Evolutionary conservation across 2,797 vertebrate species (phyloP).

Genomic region (Hipposideros larvatus): DNA sequence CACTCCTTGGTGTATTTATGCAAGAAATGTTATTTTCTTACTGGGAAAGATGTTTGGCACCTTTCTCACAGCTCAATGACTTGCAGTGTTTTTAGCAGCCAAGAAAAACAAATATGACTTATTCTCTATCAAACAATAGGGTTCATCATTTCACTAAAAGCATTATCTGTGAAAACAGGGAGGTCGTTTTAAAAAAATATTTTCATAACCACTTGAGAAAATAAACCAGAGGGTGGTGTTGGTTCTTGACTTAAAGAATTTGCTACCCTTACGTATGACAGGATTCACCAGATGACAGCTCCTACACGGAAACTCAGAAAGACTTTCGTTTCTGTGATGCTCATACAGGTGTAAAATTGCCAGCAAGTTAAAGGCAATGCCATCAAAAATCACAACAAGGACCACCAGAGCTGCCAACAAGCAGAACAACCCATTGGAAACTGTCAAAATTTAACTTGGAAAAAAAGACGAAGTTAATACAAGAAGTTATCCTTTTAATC

Average conservation of each 20-base stretch:
- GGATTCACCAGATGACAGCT: slow-evolving; percentile 40
- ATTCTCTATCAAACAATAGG: background rate
- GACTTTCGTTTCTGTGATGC: background rate
- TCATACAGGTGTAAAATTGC: background rate
- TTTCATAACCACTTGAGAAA: slow-evolving; percentile 49
- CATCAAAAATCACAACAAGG: background rate
- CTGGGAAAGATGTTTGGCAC: background rate
- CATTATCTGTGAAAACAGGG: slow-evolving; percentile 38
- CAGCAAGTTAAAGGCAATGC: background rate
- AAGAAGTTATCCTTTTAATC: slow-evolving; percentile 46
- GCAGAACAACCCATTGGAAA: background rate
- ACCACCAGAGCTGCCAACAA: background rate
- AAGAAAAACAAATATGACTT: background rate
- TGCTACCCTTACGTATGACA: background rate
- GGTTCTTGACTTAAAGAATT: background rate
- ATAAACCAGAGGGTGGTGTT: background rate
- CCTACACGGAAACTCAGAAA: background rate
- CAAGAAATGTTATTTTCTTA: slow-evolving; percentile 1
- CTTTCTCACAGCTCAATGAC: background rate
- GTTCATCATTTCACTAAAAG: slow-evolving; percentile 46
- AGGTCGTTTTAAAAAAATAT: background rate
- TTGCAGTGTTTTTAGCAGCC: background rate
- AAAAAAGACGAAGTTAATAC: slow-evolving; percentile 36
- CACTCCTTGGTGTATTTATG: background rate
- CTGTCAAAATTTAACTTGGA: slow-evolving; percentile 28